Percentiles rank a stretch among this genome's conserved stretches.
phyloP scores from a whole-genome alignment of 2,113 vertebrate species.

The Eubucco bourcierii region DNA sequence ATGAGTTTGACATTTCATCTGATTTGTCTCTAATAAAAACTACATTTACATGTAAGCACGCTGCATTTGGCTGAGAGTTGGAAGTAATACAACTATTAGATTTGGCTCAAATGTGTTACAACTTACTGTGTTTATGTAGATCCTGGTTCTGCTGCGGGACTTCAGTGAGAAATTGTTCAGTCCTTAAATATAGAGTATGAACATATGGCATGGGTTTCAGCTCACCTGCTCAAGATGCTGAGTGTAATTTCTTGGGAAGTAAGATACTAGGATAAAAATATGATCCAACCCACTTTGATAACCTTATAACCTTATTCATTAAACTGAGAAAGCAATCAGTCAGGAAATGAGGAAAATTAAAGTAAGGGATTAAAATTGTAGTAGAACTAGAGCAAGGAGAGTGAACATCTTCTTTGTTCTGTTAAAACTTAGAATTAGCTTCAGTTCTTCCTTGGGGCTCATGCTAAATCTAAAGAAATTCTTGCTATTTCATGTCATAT shows the following conservation, averaged over 20 bases:
- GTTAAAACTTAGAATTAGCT: neutral
- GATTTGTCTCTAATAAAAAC: neutral
- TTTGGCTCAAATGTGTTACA: neutral
- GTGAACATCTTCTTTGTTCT: neutral
- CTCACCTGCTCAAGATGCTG: neutral
- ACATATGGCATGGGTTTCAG: accelerated
- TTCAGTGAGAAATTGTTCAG: neutral
- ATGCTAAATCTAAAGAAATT: neutral
- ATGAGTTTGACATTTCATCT: neutral
- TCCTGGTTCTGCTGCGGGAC: neutral
- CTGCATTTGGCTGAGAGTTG: neutral
- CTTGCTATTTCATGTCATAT: neutral
- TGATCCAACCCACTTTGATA: neutral
- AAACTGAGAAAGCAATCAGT: neutral
- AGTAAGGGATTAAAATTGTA: neutral
- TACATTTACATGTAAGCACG: neutral
- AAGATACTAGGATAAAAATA: neutral
- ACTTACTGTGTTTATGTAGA: neutral
- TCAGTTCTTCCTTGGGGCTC: neutral
- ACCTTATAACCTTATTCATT: neutral
- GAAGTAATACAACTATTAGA: neutral
- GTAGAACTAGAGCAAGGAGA: neutral
- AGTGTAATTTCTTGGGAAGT: neutral
- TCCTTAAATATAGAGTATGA: neutral
- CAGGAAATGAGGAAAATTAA: neutral